Evolutionary conservation across 2,888 invertebrate genomes (phyloP).

Genomic region (Phanerotoma sp.): DNA sequence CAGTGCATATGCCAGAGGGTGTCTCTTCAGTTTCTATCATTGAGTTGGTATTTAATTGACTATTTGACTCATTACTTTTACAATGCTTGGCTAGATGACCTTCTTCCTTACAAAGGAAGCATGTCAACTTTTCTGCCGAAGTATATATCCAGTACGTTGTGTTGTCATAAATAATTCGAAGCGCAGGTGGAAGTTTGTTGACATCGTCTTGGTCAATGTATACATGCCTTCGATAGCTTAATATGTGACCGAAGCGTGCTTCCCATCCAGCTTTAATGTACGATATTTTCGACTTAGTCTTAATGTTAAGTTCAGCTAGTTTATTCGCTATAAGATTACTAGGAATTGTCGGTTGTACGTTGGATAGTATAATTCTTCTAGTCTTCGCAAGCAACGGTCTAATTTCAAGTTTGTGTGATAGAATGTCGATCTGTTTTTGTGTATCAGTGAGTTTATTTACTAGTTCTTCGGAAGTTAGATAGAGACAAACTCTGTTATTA

Average conservation of each 20-base stretch:
- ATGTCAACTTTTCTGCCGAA: conserved; percentile 15
- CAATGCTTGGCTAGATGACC: conserved; percentile 17
- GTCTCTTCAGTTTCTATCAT: too few relatives aligned
- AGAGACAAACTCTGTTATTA: background rate
- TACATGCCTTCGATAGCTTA: conserved; percentile 31
- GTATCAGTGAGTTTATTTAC: background rate
- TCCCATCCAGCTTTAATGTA: conserved; percentile 7
- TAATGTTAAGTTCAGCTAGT: conserved; percentile 16
- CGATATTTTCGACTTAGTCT: conserved; percentile 23
- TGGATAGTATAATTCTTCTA: background rate
- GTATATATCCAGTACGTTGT: conserved; percentile 24
- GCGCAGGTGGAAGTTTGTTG: conserved; percentile 21
- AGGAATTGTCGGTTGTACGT: background rate
- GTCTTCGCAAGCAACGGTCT: background rate
- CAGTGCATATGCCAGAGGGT: too few relatives aligned
- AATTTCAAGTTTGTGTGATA: background rate
- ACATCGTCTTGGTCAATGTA: conserved; percentile 29
- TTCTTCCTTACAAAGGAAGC: conserved; percentile 17
- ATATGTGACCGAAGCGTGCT: conserved; percentile 7
- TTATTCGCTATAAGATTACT: background rate
- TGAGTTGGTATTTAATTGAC: too few relatives aligned
- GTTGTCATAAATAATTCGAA: conserved; percentile 16
- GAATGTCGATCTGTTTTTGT: background rate
- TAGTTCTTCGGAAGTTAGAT: background rate
- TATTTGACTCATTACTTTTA: too few relatives aligned